Evolutionary conservation across 2,888 invertebrate genomes (phyloP), one percentile per base, ranked within the genome.

Genomic region (Platycnemis pennipes): DNA sequence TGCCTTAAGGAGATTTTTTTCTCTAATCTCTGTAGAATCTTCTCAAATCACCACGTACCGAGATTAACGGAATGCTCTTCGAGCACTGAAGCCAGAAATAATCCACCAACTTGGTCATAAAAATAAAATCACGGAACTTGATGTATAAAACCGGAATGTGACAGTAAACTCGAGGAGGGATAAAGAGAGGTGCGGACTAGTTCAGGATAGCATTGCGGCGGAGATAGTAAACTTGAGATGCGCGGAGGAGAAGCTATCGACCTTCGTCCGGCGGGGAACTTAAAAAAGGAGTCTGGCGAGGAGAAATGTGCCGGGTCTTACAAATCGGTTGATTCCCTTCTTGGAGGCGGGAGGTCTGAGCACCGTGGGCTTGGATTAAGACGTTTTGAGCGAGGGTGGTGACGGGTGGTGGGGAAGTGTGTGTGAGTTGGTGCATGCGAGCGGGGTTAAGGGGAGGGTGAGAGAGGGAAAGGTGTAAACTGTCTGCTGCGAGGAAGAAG

Each of bases 241-340:
- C 63, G 42, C 44, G 8, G 63, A 91, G 91, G 63, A 63, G 69
- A 91, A 91, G 91, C 91, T 91, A 63, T 44, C 63, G 63, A 91
- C 63, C 91, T 31, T 63, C 56, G 44, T 37, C 1, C 44, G 91
- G 37, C 26, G 44, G 63, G 56, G 63, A 63, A 37, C 42, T 91
- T 63, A 91, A 56, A 63, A 53, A 63, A 69, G 44, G 91, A 77
- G 77, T 77, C 31, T 5, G 37, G 77, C 16, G 77, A 37, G 37
- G 31, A 37, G 91, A 91, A 91, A 91, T 91, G 91, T 44, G 88
- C 44, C 91, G 69, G 91, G 56, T 91, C 91, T 91, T 91, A 91
- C 91, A 63, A 91, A 91, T 91, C 91, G 91, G 63, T 91, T 91
- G 91, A 91, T 91, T 91, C 91, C n/a, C 63, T 19, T 88, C 22